Evolutionary conservation across 1,140 invertebrate genomes (phyloP).

Genomic region (Parapsyche elsis): DNA sequence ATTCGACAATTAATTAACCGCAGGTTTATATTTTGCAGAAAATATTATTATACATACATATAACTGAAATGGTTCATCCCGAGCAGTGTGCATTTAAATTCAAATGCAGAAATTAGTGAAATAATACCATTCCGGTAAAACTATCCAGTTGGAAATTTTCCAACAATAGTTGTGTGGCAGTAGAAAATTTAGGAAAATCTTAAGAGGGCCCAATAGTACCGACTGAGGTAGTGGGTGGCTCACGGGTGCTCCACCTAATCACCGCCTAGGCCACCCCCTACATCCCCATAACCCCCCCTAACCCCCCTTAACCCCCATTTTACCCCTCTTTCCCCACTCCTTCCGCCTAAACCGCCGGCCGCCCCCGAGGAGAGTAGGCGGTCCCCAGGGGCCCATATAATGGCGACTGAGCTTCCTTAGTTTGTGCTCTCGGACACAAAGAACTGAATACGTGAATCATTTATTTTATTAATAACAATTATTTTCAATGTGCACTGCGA

Average conservation of each 20-base stretch:
- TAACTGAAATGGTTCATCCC: no score
- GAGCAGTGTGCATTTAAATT: no score
- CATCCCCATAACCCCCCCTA: not conserved
- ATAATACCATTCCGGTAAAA: not conserved
- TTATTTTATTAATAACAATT: conserved; percentile 41
- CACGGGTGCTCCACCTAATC: conserved; percentile 22
- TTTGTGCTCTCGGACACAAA: conserved; percentile 44
- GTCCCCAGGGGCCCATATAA: conserved; percentile 41
- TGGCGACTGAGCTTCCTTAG: conserved; percentile 46
- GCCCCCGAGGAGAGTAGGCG: not conserved
- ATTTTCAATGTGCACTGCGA: not conserved
- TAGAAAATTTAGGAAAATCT: conserved; percentile 43
- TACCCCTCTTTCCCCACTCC: not conserved
- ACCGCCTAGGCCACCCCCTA: conserved; percentile 2
- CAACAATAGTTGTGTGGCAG: conserved; percentile 4
- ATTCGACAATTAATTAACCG: no score
- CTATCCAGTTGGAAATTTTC: not conserved
- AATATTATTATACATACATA: no score
- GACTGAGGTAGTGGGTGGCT: conserved; percentile 6
- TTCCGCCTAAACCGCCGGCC: conserved; percentile 19
- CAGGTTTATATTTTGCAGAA: no score
- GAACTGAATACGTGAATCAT: conserved; percentile 45
- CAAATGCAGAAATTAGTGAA: no score
- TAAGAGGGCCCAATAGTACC: conserved; percentile 11
- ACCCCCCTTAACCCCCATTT: not conserved